Base-by-base conservation (phyloP, 2,888 invertebrate species). In the Meteorus cinctellus region DNA sequence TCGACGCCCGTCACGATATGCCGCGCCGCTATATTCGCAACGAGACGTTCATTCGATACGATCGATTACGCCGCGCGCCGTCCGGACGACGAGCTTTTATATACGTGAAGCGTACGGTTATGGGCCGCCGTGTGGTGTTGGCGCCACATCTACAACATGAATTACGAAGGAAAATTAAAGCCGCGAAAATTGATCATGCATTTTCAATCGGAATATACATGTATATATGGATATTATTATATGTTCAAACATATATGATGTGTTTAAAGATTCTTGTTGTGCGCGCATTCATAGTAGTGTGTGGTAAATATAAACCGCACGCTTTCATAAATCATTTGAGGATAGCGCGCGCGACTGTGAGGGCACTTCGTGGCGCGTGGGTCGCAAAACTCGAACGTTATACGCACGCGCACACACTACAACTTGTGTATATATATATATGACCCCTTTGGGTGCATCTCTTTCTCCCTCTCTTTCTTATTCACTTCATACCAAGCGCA, bases 21-120 rank as follows among this genome's bases (percentile, higher is more conserved):
- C 31, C 69, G 70, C 76, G 55, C 55, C 55, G 55, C 19, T 55
- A 55, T 55, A 55, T 55, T 55, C 73, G 73, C 77, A 75, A 72
- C 77, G 72, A 74, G 76, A 70, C 74, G 74, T 66, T 66, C 69
- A 78, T 78, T 74, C 76, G 78, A 78, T 77, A 78, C 74, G 77
- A 77, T 77, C 79, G 77, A 79, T 79, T 77, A 79, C 79, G 76
- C 74, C 67, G 72, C 62, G 72, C 79, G 19, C 55, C 55, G 19
- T 55, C 55, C 55, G 55, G 55, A 55, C 55, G 55, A 55, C 55
- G 55, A 55, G 55, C 55, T 55, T 60, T 62, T 31, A 48, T 48
- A 55, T 55, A 55, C 19, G 8, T 19, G 6, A 5, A 19, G n/a
- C 55, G n/a, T 8, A 19, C 55, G 55, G 19, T 55, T 55, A 55